phyloP scores from a whole-genome alignment of 2,113 vertebrate species.

The Tor tambroides region DNA sequence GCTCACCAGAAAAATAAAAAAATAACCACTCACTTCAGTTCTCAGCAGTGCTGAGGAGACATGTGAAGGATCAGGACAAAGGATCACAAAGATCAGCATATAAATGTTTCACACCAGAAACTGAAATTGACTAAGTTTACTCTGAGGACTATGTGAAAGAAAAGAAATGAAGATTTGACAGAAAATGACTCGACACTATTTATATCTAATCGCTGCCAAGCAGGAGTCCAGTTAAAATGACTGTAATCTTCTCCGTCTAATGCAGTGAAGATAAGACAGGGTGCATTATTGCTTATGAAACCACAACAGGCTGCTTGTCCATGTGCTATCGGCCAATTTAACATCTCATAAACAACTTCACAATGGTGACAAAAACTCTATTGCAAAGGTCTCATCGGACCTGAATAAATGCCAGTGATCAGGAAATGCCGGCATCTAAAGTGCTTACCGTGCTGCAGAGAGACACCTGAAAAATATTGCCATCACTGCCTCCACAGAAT shows the following conservation, averaged over 20 bases:
- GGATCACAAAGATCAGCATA: background rate
- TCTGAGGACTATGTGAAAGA: background rate
- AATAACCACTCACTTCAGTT: background rate
- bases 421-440: background rate
- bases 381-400: background rate
- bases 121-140: background rate
- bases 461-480: conserved; percentile 92
- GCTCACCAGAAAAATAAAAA: background rate
- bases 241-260: conserved; percentile 17
- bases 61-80: conserved; percentile 32
- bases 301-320: background rate
- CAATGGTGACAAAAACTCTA: background rate
- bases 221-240: background rate
- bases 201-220: conserved; percentile 18
- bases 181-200: background rate
- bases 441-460: conserved; percentile 85
- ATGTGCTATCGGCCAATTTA: conserved; percentile 14
- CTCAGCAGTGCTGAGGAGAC: conserved; percentile 6
- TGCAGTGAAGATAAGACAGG: background rate
- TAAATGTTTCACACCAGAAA: conserved; percentile 16
- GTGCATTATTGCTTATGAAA: background rate
- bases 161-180: background rate
- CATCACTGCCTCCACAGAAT: conserved; percentile 91
- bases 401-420: conserved; percentile 3
- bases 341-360: conserved; percentile 16